Evolutionary conservation across 2,797 vertebrate genomes (phyloP).

Genomic region (Mus caroli): DNA sequence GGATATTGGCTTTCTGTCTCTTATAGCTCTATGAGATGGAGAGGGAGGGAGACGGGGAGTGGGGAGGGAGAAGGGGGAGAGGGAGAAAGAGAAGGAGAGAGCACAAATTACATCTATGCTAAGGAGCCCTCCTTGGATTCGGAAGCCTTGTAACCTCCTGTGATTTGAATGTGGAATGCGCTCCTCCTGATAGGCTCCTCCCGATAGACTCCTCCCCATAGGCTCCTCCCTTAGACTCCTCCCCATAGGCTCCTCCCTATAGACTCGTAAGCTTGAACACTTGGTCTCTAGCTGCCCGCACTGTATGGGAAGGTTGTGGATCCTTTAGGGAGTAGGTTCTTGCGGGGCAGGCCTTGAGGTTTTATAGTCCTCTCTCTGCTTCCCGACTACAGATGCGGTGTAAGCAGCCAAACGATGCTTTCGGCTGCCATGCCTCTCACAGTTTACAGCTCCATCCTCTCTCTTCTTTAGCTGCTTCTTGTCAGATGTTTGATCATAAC

Average conservation of each 20-base stretch:
- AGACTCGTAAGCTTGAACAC: not conserved
- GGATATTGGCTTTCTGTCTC: not conserved
- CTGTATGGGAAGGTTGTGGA: not conserved
- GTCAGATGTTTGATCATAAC: not conserved
- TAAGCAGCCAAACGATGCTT: not conserved
- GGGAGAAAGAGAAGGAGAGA: no score
- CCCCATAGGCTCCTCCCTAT: no score
- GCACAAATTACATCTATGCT: not conserved
- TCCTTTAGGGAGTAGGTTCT: not conserved
- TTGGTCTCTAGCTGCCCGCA: not conserved
- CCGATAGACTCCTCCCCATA: no score
- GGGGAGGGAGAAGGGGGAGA: not conserved
- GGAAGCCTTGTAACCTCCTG: not conserved
- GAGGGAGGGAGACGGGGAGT: not conserved
- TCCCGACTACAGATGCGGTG: not conserved
- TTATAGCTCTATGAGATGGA: not conserved
- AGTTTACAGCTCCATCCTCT: not conserved
- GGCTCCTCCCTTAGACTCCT: no score
- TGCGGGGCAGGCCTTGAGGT: not conserved
- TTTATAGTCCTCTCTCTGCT: not conserved
- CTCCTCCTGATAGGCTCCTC: not conserved
- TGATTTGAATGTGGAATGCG: not conserved
- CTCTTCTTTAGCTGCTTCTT: not conserved
- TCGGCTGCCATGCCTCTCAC: not conserved
- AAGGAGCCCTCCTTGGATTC: not conserved